Evolutionary conservation across 2,888 invertebrate genomes (phyloP), one percentile per base, ranked within the genome.

Genomic region (Lepidonotus clava): DNA sequence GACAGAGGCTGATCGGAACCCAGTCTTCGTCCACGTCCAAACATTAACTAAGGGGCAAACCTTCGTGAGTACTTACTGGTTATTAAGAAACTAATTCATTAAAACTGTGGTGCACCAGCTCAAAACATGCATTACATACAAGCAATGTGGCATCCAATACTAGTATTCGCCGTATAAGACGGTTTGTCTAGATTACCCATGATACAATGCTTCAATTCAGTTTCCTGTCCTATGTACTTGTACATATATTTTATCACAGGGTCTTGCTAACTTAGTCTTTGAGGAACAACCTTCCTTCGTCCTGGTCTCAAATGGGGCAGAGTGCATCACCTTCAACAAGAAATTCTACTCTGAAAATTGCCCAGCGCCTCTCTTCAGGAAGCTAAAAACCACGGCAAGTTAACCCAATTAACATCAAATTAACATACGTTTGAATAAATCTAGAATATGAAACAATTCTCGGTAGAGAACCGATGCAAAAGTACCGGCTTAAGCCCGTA

Each of bases 291-390:
- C 92, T 1, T 90, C 89, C n/a, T 85, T 93, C 61, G 90, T 90
- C 32, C 89, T 93, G n/a, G 90, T 93, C 38, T 92, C 92, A 83
- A 92, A 92, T 53, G 92, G 92, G 4, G 92, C 92, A 1, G 92
- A 93, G 84, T 92, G 92, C 87, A 89, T 93, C 6, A 89, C 92
- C 88, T 88, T 93, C 38, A 91, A 91, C 85, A 91, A 91, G 84
- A 88, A 89, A 61, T 89, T 92, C 83, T 92, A 91, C 87, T 76
- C 90, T 83, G 91, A 92, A 36, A 90, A 91, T 87, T 88, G 90
- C n/a, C 86, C 90, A 11, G 89, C 89, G 0, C 89, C 87, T 36
- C 87, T 91, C 77, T 66, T 90, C 40, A 88, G 89, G 51, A 86
- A 88, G 21, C 88, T 92, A 0, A 90, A 89, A 86, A 88, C 87